Evolutionary conservation across 2,797 vertebrate species (phyloP), one percentile per base, ranked within the genome.

Genomic region (Galagoides demidoff): DNA sequence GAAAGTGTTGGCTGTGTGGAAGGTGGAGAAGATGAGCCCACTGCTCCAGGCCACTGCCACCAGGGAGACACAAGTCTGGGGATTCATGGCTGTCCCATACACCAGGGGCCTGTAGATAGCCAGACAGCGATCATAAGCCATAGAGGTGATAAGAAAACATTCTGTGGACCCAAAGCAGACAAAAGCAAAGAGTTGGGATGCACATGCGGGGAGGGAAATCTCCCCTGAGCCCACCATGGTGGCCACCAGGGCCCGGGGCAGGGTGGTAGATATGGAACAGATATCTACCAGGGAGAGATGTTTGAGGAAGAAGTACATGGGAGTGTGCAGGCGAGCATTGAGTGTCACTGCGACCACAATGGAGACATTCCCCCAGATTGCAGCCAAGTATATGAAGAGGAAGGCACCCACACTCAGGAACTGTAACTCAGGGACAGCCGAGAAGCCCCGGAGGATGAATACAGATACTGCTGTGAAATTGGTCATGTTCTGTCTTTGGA

Each of bases 271-370:
- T 14, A 63, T 66, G 27, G 96, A 96, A 22, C 96, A 96, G 78
- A 94, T 61, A n/a, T 94, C 96, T 57, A 94, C 85, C 43, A 97
- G 89, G n/a, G 96, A 97, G 49, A 97, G 93, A 39, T 94, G 93
- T 27, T 92, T 89, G 59, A 97, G 93, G 70, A 97, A 94, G 86
- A 96, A 96, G 90, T 96, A 96, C 95, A 93, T 94, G 86, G 97
- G 96, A 0, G 73, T 96, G 64, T 96, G 94, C 68, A 97, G 94
- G 25, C 20, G n/a, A 27, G 43, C 0, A 2, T 96, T 89, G 8
- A 96, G 52, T 0, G 68, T 76, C 84, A 88, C 59, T 1, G 92
- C 89, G 1, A 59, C 61, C 92, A 94, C 1, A 1, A 96, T 96
- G 20, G 90, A 78, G 49, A 57, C 7, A 14, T 94, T 97, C 4